Conservation (phyloP, 2,113 vertebrate genomes). For the Burhinus bistriatus region DNA sequence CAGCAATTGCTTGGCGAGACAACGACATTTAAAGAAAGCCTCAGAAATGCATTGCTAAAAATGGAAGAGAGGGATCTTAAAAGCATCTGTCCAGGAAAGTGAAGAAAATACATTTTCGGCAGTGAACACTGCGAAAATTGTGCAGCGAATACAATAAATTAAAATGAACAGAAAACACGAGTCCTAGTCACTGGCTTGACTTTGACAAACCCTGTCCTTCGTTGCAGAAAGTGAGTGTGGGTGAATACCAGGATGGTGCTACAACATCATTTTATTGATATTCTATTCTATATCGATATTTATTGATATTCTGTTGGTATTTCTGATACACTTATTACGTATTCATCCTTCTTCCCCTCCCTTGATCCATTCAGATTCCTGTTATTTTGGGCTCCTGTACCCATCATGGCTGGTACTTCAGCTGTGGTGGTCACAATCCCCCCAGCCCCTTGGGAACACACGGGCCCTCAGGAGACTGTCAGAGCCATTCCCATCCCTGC, state of each 20-base stretch:
- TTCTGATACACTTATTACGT: neutral
- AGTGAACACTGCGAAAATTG: neutral
- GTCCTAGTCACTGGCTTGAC: neutral
- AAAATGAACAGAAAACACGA: neutral
- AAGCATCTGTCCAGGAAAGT: neutral
- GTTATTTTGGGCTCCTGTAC: neutral
- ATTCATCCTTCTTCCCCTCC: neutral
- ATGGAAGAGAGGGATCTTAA: neutral
- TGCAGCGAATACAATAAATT: neutral
- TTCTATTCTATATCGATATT: neutral
- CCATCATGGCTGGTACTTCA: fast-evolving
- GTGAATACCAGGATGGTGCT: neutral
- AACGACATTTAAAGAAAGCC: neutral
- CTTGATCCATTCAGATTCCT: neutral
- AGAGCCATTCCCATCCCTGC: fast-evolving
- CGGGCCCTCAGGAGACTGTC: fast-evolving
- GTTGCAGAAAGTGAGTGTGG: fast-evolving
- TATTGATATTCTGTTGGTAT: neutral
- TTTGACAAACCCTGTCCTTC: neutral
- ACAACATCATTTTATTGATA: neutral
- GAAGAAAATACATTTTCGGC: constrained; percentile 12
- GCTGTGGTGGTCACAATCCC: too few species aligned
- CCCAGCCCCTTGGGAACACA: fast-evolving
- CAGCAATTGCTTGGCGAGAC: neutral
- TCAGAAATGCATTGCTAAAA: neutral